phyloP scores from a whole-genome alignment of 2,888 invertebrate genomes.

The Xanthostigma xanthostigma region DNA sequence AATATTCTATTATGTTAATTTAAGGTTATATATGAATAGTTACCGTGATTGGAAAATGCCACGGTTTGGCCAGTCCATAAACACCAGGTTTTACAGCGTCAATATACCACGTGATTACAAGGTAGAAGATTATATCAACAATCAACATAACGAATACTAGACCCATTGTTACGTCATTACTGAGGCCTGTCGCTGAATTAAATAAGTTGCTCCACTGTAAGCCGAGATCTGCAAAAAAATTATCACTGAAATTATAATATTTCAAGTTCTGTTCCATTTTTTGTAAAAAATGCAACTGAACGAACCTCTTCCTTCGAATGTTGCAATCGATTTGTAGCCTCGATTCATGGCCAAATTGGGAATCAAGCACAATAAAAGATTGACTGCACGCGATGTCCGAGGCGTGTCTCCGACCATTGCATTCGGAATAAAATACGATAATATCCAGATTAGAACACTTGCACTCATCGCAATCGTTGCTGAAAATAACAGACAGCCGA shows the following conservation, averaged over 20 bases:
- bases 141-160: slow-evolving; percentile 32
- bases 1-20: not conserved
- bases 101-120: slow-evolving; percentile 41
- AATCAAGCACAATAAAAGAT: slow-evolving; percentile 19
- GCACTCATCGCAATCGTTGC: slow-evolving; percentile 23
- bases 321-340: slow-evolving; percentile 22
- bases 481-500: slow-evolving; percentile 12
- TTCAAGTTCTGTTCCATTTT: not conserved
- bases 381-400: slow-evolving; percentile 12
- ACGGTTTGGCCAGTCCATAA: slow-evolving; percentile 43
- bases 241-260: not conserved
- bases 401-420: slow-evolving; percentile 13
- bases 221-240: slow-evolving; percentile 26
- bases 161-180: slow-evolving; percentile 22
- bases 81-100: slow-evolving; percentile 40
- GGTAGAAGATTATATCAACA: slow-evolving; percentile 33
- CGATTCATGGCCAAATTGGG: slow-evolving; percentile 25
- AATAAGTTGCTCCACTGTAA: slow-evolving; percentile 31
- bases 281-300: not conserved
- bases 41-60: slow-evolving; percentile 14
- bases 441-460: slow-evolving; percentile 24
- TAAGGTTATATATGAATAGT: not conserved
- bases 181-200: slow-evolving; percentile 20
- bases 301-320: slow-evolving; percentile 24
- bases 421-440: slow-evolving; percentile 22